Conservation (phyloP, 2,888 invertebrate genomes). For the Enoplolaimus lenunculus region DNA sequence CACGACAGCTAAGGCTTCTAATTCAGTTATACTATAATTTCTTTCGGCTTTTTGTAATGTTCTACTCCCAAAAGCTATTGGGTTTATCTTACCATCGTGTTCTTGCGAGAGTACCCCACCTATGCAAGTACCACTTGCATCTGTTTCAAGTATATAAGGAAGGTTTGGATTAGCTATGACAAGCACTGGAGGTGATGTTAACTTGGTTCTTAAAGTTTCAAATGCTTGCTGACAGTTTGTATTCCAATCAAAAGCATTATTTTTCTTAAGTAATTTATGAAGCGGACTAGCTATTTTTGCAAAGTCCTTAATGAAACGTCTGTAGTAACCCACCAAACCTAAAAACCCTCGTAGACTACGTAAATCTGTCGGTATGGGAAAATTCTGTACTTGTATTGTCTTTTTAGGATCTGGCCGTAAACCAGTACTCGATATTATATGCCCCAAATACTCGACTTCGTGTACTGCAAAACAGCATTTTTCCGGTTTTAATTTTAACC, state of each 20-base stretch:
- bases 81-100: constrained; percentile 23
- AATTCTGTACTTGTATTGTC: constrained; percentile 22
- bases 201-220: constrained; percentile 16
- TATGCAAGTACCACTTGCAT: constrained; percentile 28
- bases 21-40: constrained; percentile 28
- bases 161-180: constrained; percentile 24
- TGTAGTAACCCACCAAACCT: constrained; percentile 26
- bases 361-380: constrained; percentile 24
- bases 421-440: constrained; percentile 19
- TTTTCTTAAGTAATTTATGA: constrained; percentile 26
- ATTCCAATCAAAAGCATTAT: constrained; percentile 26
- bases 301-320: constrained; percentile 25
- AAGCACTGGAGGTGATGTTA: constrained; percentile 25
- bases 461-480: constrained; percentile 23
- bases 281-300: constrained; percentile 25
- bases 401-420: constrained; percentile 23
- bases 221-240: constrained; percentile 22
- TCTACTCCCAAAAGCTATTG: constrained; percentile 29
- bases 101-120: constrained; percentile 30
- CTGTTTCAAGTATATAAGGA: constrained; percentile 26
- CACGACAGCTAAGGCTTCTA: constrained; percentile 28
- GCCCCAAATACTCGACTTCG: constrained; percentile 23
- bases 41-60: constrained; percentile 27
- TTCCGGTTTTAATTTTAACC: constrained; percentile 25
- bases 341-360: constrained; percentile 26